Evolutionary conservation across 2,113 vertebrate species (phyloP).

Genomic region (Amazona guildingii): DNA sequence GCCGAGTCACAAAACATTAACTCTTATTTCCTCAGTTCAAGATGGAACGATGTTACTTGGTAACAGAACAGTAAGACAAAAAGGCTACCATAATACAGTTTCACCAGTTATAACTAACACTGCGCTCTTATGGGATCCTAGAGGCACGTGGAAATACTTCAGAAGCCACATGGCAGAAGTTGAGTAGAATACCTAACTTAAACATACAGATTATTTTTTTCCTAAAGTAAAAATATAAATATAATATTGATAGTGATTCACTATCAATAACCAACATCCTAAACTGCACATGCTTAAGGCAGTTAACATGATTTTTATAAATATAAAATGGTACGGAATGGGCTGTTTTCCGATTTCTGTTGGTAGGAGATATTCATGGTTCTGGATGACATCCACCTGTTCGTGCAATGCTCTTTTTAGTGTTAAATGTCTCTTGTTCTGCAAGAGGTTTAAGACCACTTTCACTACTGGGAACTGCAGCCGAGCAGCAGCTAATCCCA

Average conservation of each 20-base stretch:
- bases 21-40: neutral
- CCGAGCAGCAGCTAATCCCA: neutral
- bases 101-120: neutral
- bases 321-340: neutral
- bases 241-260: neutral
- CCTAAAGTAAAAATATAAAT: neutral
- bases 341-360: neutral
- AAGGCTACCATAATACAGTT: neutral
- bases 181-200: neutral
- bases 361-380: neutral
- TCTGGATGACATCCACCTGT: neutral
- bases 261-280: neutral
- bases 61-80: neutral
- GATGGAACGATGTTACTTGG: neutral
- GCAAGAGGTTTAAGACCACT: neutral
- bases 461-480: neutral
- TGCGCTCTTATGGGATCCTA: neutral
- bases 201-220: neutral
- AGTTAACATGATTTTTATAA: neutral
- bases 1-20: neutral
- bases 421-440: neutral
- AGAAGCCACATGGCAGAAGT: neutral
- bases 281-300: neutral
- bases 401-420: neutral
- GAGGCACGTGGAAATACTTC: neutral